Base-by-base conservation (phyloP, 2,888 invertebrate genomes). In the Catocala sponsa region DNA sequence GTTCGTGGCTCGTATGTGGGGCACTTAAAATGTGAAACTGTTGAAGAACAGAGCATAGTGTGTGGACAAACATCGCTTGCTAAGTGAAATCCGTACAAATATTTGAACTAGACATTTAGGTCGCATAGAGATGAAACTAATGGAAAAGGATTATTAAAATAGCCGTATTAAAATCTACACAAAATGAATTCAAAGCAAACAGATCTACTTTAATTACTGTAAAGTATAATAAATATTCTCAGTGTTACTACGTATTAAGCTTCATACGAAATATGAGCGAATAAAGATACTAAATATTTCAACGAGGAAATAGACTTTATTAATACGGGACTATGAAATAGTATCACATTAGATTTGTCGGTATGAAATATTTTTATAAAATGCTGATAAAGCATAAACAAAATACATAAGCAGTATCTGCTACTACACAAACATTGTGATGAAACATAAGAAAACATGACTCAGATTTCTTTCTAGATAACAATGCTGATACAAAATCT, bases 21-120 rank as follows among this genome's bases (percentile, higher is more conserved):
- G 76, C 80, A 85, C 84, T 85, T 81, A 80, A 78, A 76, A 79
- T 78, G 72, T 76, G 78, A 78, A 81, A 80, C 83, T 73, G 71
- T 66, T 74, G 74, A 73, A 76, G 68, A 74, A 80, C 66, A 59
- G 72, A 71, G 70, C 72, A 64, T 48, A 64, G 65, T 68, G 60
- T 61, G 74, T 66, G 59, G 61, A 70, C 70, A 72, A 78, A 82
- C 73, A 80, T 79, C 43, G 55, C 64, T 70, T 53, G 52, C 58
- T 68, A 68, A 75, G 67, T 66, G 64, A 66, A 74, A 74, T 69
- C 55, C 63, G 51, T 59, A 61, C 59, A 70, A 77, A 72, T 57
- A 72, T 70, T 73, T 62, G 35, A 70, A 72, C 47, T 56, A 48
- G 42, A 65, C 61, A 63, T 58, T 55, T 60, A 55, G 52, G 50